Evolutionary conservation across 2,888 invertebrate genomes (phyloP).

Genomic region (Spisula subtruncata): DNA sequence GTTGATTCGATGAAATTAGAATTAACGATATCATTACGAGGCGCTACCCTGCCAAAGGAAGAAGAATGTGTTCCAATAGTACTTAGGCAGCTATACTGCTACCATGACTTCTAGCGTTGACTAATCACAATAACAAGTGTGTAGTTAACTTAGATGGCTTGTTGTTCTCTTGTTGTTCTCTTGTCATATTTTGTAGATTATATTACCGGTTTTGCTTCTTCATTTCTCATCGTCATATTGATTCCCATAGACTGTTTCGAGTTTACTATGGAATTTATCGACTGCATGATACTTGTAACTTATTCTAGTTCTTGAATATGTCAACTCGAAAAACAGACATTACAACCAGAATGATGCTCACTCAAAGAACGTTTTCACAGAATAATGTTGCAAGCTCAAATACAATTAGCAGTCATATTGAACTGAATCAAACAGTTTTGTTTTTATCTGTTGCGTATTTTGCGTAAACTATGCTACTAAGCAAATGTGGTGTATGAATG

Average conservation of each 20-base stretch:
- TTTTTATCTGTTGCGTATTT: too few species aligned
- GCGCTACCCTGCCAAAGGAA: neutral
- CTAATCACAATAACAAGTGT: neutral
- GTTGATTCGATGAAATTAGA: slow-evolving; percentile 21
- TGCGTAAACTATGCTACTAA: too few species aligned
- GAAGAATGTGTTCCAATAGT: neutral
- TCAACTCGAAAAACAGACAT: too few species aligned
- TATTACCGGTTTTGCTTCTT: neutral
- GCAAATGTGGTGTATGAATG: too few species aligned
- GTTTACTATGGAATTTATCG: too few species aligned
- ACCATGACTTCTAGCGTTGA: neutral
- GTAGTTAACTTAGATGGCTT: neutral
- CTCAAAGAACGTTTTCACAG: too few species aligned
- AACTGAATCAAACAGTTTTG: too few species aligned
- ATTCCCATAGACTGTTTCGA: neutral
- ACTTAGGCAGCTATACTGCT: neutral
- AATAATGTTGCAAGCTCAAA: too few species aligned
- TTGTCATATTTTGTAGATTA: neutral
- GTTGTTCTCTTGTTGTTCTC: neutral
- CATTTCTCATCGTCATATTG: neutral
- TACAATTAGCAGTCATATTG: too few species aligned
- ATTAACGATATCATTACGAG: slow-evolving; percentile 6
- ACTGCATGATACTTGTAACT: too few species aligned
- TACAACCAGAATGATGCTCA: too few species aligned
- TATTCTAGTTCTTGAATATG: too few species aligned